Conservation (phyloP, 2,113 vertebrate genomes). For the Antechinus stuartii region DNA sequence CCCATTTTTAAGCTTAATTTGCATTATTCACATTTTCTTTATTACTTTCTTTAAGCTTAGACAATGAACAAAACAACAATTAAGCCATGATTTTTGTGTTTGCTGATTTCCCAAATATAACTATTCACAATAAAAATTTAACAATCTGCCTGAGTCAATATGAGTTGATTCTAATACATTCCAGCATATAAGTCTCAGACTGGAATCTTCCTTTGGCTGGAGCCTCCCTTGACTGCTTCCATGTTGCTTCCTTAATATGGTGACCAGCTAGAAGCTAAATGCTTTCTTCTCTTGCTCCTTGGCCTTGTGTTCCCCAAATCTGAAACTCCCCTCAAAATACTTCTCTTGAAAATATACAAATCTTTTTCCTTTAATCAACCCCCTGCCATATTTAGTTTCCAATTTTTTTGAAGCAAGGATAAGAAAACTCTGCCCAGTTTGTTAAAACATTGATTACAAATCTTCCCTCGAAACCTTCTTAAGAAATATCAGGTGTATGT, state of each 20-base stretch:
- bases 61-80: not conserved
- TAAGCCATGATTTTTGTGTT: not conserved
- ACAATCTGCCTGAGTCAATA: not conserved
- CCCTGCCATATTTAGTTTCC: not conserved
- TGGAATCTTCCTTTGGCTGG: not conserved
- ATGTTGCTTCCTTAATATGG: not conserved
- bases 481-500: too few relatives aligned
- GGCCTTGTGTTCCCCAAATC: not conserved
- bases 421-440: not conserved
- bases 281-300: not conserved
- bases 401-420: not conserved
- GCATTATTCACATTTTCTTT: not conserved
- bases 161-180: not conserved
- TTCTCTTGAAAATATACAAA: not conserved
- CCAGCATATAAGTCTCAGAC: not conserved
- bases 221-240: not conserved
- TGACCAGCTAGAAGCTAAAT: not conserved
- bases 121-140: not conserved
- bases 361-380: not conserved
- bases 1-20: not conserved
- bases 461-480: too few relatives aligned
- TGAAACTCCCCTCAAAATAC: not conserved
- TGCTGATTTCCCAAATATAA: not conserved
- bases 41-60: not conserved
- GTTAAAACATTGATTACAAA: too few relatives aligned